Percentiles rank a stretch among this genome's conserved stretches.
phyloP scores from a whole-genome alignment of 1,140 invertebrate genomes.

The Helicoverpa zea region DNA sequence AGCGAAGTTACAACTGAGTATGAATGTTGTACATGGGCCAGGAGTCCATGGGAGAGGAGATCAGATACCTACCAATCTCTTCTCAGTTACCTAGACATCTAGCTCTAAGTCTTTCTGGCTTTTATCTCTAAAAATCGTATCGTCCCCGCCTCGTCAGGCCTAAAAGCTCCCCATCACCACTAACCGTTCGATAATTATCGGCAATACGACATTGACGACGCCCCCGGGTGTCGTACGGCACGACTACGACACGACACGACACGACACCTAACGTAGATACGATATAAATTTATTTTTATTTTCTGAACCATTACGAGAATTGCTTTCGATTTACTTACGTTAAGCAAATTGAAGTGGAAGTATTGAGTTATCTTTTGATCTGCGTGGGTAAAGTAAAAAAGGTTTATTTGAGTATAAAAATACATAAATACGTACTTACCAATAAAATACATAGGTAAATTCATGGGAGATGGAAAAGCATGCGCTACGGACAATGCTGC shows the following conservation, averaged over 20 bases:
- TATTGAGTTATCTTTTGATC: slow-evolving; percentile 26
- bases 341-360: slow-evolving; percentile 11
- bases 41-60: too few relatives aligned
- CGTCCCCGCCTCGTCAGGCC: slow-evolving; percentile 48
- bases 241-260: slow-evolving; percentile 40
- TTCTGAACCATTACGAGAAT: slow-evolving; percentile 49
- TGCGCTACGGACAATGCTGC: too few relatives aligned
- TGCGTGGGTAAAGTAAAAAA: background rate
- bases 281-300: slow-evolving; percentile 55
- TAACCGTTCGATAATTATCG: slow-evolving; percentile 72
- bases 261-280: slow-evolving; percentile 21
- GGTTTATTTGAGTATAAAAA: background rate
- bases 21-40: too few relatives aligned
- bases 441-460: too few relatives aligned
- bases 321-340: slow-evolving; percentile 53
- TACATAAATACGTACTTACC: too few relatives aligned
- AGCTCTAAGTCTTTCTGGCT: too few relatives aligned
- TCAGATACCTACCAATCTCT: too few relatives aligned
- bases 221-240: slow-evolving; percentile 44
- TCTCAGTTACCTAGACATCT: too few relatives aligned
- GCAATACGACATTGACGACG: slow-evolving; percentile 45
- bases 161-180: slow-evolving; percentile 5
- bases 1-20: too few relatives aligned
- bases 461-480: too few relatives aligned
- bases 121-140: background rate